Evolutionary conservation across 1,140 invertebrate genomes (phyloP), one percentile per base, ranked within the genome.

Genomic region (Dryas iulia): DNA sequence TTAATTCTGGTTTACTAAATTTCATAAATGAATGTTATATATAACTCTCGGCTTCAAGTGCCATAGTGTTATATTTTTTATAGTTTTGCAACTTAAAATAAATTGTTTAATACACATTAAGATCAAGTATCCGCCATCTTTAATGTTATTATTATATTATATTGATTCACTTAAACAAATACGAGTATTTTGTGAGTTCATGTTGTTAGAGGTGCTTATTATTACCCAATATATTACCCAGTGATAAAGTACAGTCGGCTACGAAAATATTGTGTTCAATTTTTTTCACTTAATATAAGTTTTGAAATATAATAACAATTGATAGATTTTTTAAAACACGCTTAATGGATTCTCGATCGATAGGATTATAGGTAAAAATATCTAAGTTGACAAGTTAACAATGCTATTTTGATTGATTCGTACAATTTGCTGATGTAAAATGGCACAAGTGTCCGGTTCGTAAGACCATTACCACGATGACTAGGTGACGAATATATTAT

Each of bases 151-250:
- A 21, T 18, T 47, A 39, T 39, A 21, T 47, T 59, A 53, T 59
- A 59, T 26, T 47, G 7, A 59, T 59, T 52, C 47, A 53, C 26
- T 58, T 52, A 26, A 53, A 52, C 14, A 47, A 47, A 52, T 54
- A 10, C 14, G 18, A 64, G 61, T 28, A 33, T 64, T 64, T 59
- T 23, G 12, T 67, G 47, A 26, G 26, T 61, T 12, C 26, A 47
- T 68, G 59, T 68, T 68, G 52, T 68, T 68, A 68, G 30, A 73
- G 71, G 78, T 79, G 76, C 71, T 74, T 70, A 18, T 47, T 47
- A 64, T 65, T 67, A 64, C 65, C 62, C 53, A 63, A 52, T 67
- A 39, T 47, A 57, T 28, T 62, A 18, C 67, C 72, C 66, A 58
- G 59, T 73, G 64, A 31, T 54, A 8, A 47, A 63, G 77, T 78